Evolutionary conservation across 2,888 invertebrate genomes (phyloP).

Genomic region (Saturnia japonica): DNA sequence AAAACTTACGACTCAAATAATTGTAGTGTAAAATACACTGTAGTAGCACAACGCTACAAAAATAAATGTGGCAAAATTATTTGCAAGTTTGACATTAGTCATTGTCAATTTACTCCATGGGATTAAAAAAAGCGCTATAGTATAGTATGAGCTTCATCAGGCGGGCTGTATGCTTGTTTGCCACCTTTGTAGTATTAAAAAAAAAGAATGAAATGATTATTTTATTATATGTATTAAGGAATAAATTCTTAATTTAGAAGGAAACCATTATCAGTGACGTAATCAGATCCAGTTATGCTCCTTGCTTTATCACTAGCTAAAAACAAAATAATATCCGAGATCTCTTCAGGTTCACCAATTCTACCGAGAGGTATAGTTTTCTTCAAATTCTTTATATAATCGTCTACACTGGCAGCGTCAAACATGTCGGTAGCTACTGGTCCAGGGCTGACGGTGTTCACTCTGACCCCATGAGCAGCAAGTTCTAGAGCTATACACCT

Average conservation of each 20-base stretch:
- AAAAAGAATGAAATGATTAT: no score
- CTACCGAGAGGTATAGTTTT: slow-evolving; percentile 21
- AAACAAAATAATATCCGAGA: slow-evolving; percentile 38
- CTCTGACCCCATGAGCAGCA: slow-evolving; percentile 80
- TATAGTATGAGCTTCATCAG: no score
- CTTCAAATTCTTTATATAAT: slow-evolving; percentile 5
- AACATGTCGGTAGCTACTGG: slow-evolving; percentile 29
- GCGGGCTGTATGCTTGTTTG: no score
- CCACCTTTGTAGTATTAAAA: no score
- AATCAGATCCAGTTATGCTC: slow-evolving; percentile 37
- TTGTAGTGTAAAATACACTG: no score
- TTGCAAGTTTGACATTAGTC: no score
- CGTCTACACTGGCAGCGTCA: slow-evolving; percentile 11
- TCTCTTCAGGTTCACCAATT: slow-evolving; percentile 27
- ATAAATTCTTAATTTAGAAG: slow-evolving; percentile 6
- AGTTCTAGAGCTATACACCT: slow-evolving; percentile 85
- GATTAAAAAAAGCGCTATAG: no score
- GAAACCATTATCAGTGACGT: slow-evolving; percentile 19
- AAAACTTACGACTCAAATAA: no score
- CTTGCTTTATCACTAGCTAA: slow-evolving; percentile 38
- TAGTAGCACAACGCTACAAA: no score
- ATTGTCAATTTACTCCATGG: no score
- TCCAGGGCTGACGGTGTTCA: slow-evolving; percentile 76
- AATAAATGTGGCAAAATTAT: no score
- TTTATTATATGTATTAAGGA: no score